A percentile compares a stretch with the other conserved stretches of the same genome.
Conservation (phyloP, 1,140 invertebrate genomes). For the Marisa cornuarietis region DNA sequence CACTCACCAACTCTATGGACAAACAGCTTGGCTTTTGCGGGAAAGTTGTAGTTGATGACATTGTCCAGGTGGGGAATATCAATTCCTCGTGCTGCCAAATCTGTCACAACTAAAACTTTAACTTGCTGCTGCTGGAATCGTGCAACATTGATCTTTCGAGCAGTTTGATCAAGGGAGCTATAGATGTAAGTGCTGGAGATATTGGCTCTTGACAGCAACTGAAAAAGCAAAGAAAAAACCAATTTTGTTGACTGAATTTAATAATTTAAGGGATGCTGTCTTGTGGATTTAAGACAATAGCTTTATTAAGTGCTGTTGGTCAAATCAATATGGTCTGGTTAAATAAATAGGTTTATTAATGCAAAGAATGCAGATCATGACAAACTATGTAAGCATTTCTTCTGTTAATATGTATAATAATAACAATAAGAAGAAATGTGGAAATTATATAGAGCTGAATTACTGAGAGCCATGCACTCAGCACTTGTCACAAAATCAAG, state of each 20-base stretch:
- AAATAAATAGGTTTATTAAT: too few species aligned
- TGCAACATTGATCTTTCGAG: conserved; percentile 93
- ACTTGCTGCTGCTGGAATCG: conserved; percentile 80
- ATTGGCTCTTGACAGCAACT: conserved; percentile 83
- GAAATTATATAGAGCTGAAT: too few species aligned
- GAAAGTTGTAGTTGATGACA: conserved; percentile 98
- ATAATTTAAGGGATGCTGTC: neutral
- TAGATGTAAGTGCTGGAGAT: conserved; percentile 92
- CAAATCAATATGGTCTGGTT: too few species aligned
- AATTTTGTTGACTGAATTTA: neutral
- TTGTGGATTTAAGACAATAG: neutral
- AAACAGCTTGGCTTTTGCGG: conserved; percentile 95
- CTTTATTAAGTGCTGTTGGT: neutral
- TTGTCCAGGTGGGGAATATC: conserved; percentile 96
- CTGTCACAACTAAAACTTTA: conserved; percentile 88
- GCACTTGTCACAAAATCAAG: too few species aligned
- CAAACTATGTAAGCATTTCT: too few species aligned
- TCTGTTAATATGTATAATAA: too few species aligned
- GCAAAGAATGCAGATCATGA: too few species aligned
- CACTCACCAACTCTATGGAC: conserved; percentile 95
- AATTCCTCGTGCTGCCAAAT: conserved; percentile 95
- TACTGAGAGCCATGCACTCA: too few species aligned
- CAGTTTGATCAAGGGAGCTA: conserved; percentile 92
- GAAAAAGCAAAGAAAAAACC: conserved; percentile 46
- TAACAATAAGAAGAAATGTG: too few species aligned